Conservation (phyloP, 2,888 invertebrate genomes). For the Kuschelorhynchus macadamiae region DNA sequence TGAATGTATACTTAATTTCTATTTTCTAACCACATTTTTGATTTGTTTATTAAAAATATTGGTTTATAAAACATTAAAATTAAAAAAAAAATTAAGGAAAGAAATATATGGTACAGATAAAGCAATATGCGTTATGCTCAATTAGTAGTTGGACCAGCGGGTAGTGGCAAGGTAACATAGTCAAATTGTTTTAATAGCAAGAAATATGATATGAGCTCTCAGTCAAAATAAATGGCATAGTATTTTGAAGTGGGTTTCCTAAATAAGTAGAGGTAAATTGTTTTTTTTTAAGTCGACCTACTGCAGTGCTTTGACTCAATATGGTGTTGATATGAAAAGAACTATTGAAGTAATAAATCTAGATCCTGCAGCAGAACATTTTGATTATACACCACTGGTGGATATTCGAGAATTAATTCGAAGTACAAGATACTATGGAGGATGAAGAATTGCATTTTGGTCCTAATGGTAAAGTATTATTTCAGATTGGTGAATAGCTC, state of each 20-base stretch:
- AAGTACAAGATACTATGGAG: conserved; percentile 97
- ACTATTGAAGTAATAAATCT: conserved; percentile 72
- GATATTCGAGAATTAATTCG: conserved; percentile 92
- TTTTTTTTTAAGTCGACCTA: conserved; percentile 92
- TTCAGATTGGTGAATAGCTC: too few species aligned
- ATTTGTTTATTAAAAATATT: too few species aligned
- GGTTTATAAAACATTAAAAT: too few species aligned
- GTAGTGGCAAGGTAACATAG: conserved; percentile 90
- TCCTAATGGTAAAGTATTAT: conserved; percentile 83
- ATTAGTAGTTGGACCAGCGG: conserved; percentile 96
- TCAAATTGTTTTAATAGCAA: too few species aligned
- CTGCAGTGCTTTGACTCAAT: conserved; percentile 89
- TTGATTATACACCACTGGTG: conserved; percentile 89
- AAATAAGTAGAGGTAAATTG: too few species aligned
- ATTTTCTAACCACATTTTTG: too few species aligned
- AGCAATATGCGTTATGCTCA: conserved; percentile 98
- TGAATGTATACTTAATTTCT: too few species aligned
- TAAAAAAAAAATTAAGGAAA: too few species aligned
- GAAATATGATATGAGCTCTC: too few species aligned
- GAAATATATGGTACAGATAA: too few species aligned
- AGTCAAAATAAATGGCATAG: too few species aligned
- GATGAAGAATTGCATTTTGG: conserved; percentile 94
- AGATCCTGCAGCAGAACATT: conserved; percentile 83
- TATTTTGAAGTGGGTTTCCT: too few species aligned
- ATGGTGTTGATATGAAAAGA: conserved; percentile 83